These are phyloP conservation scores for Bovichtus variegatus DNA, from an alignment of 2,797 vertebrate species.

Conservation along the genomic window DNA sequence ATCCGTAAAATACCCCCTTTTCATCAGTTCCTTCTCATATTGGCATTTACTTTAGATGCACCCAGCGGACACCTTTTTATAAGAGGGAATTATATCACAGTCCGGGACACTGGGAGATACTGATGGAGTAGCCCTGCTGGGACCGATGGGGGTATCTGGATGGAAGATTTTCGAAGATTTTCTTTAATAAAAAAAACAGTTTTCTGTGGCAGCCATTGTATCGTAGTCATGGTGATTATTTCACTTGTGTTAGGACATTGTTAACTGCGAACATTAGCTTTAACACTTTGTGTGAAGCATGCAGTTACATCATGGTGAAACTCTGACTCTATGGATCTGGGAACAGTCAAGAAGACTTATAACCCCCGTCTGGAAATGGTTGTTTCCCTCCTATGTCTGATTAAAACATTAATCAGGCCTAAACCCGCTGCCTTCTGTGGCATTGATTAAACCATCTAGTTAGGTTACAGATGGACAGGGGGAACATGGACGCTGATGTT, in stretches of 20 bases:
- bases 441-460: conserved; percentile 77
- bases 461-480: conserved; percentile 57
- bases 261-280: conserved; percentile 4
- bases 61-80: conserved; percentile 1
- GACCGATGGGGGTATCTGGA: background rate
- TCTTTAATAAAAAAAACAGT: background rate
- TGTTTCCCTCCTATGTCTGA: conserved; percentile 63
- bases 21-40: conserved; percentile 18
- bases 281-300: background rate
- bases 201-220: background rate
- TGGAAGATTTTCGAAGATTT: background rate
- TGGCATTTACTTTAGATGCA: conserved; percentile 17
- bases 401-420: conserved; percentile 77
- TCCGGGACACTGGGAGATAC: background rate
- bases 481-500: conserved; percentile 52
- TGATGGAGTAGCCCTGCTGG: background rate
- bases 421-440: conserved; percentile 51
- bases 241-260: background rate
- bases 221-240: background rate
- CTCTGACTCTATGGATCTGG: conserved; percentile 13
- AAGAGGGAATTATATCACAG: background rate
- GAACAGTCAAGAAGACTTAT: conserved; percentile 44
- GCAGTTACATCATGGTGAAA: conserved; percentile 8
- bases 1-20: conserved; percentile 41
- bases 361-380: conserved; percentile 34